Base-by-base conservation (phyloP, 2,888 invertebrate genomes). In the Schrankia costaestrigalis region DNA sequence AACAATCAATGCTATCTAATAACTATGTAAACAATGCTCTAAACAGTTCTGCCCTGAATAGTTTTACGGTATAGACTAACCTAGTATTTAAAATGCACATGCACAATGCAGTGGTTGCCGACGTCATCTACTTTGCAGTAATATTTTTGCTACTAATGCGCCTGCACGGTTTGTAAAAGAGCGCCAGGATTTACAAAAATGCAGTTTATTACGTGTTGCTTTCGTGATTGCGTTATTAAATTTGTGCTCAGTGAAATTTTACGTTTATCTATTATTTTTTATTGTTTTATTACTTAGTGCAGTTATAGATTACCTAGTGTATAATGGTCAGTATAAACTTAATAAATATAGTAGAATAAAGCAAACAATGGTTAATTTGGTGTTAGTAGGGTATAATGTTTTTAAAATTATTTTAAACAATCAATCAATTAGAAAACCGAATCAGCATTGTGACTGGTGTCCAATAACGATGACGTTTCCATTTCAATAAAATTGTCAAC, bases 121-220 rank as follows among this genome's bases (percentile, higher is more conserved):
- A 86, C 86, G 86, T 86, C 86, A 85, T 79, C 64, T 79, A 75
- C 71, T 82, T 86, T 87, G 86, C 86, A 87, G 86, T 86, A 74
- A 78, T 80, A 84, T 78, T 85, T 85, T 79, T 68, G 78, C 83
- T 68, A 75, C 80, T 81, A 85, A 80, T 83, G 85, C 84, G 84
- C 78, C 68, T 74, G 72, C 78, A 85, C 84, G 81, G 69, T 56
- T 79, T 57, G 60, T 74, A 71, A 72, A 72, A 70, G 71, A 72
- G 71, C 56, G 56, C 54, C 65, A 75, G 78, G 74, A 80, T 75
- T 64, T 33, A 67, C 67, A 61, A 83, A 81, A 81, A 83, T 85
- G 86, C 81, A 76, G 78, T 74, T 67, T 62, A 58, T 32, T 63
- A 75, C 52, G 60, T 72, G 67, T 71, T 65, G 62, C 63, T 62